Conservation (phyloP, 2,888 invertebrate species). For the Drosophila monieri region DNA sequence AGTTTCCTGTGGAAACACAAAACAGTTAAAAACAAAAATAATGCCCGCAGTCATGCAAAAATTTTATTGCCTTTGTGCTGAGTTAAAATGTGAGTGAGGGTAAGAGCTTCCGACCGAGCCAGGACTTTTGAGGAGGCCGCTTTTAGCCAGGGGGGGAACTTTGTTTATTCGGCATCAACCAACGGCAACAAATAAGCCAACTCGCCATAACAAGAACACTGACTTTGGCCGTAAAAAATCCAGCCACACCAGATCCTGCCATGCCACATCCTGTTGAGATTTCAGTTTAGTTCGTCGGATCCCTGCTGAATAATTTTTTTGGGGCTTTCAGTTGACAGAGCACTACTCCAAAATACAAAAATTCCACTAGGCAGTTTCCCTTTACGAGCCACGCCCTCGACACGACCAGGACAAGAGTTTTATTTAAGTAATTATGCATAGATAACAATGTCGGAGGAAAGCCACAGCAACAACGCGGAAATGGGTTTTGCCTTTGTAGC, state of each 20-base stretch:
- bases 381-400: conserved; percentile 5
- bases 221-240: conserved; percentile 21
- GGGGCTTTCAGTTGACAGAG: conserved; percentile 36
- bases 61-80: conserved; percentile 56
- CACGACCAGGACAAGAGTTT: conserved; percentile 40
- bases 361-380: conserved; percentile 6
- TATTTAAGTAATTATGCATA: conserved; percentile 62
- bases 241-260: conserved; percentile 19
- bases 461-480: conserved; percentile 11
- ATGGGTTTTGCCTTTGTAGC: conserved; percentile 15
- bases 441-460: conserved; percentile 33
- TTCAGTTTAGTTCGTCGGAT: conserved; percentile 26
- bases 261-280: conserved; percentile 30
- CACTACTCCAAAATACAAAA: conserved; percentile 8
- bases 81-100: background rate
- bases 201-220: conserved; percentile 45
- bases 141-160: conserved; percentile 35
- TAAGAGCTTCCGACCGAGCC: conserved; percentile 53
- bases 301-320: conserved; percentile 54
- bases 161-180: conserved; percentile 51
- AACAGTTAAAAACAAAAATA: conserved; percentile 55
- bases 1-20: conserved; percentile 29
- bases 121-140: conserved; percentile 37
- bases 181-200: conserved; percentile 42
- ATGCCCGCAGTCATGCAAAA: conserved; percentile 57